Percentiles rank a stretch among this genome's conserved stretches.
phyloP scores from a whole-genome alignment of 2,888 invertebrate genomes.

The Miltochrista miniata region DNA sequence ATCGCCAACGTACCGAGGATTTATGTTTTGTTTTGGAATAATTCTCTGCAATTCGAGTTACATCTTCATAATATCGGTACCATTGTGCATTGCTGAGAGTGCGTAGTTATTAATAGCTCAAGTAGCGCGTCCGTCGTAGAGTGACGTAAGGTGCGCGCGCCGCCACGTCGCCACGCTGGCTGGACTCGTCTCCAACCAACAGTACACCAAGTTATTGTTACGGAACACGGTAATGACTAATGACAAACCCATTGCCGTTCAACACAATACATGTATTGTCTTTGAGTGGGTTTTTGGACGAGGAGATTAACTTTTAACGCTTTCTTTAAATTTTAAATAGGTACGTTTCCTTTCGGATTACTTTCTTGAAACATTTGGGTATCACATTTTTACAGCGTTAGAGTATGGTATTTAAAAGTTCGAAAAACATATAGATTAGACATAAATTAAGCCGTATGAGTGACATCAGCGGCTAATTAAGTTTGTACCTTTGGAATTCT shows the following conservation, averaged over 20 bases:
- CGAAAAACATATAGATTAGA: too few relatives aligned
- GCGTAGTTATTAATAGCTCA: too few relatives aligned
- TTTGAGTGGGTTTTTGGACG: not conserved
- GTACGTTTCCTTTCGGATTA: not conserved
- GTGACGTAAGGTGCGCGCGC: not conserved
- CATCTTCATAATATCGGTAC: not conserved
- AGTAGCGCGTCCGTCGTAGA: too few relatives aligned
- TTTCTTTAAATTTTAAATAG: not conserved
- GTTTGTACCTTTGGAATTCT: too few relatives aligned
- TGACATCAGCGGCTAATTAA: too few relatives aligned
- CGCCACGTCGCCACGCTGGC: not conserved
- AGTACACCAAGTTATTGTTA: not conserved
- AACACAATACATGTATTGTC: not conserved
- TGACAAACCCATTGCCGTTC: not conserved
- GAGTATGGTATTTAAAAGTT: too few relatives aligned
- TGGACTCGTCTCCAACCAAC: not conserved
- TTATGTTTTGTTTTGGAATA: slow-evolving; percentile 2
- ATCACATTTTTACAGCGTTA: too few relatives aligned
- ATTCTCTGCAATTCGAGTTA: not conserved
- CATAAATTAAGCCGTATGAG: too few relatives aligned
- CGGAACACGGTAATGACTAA: not conserved
- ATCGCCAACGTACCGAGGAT: slow-evolving; percentile 1
- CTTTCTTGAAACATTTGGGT: not conserved
- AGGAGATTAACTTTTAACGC: not conserved
- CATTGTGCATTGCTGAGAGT: too few relatives aligned